Evolutionary conservation across 2,888 invertebrate species (phyloP).

Genomic region (Noctua comes): DNA sequence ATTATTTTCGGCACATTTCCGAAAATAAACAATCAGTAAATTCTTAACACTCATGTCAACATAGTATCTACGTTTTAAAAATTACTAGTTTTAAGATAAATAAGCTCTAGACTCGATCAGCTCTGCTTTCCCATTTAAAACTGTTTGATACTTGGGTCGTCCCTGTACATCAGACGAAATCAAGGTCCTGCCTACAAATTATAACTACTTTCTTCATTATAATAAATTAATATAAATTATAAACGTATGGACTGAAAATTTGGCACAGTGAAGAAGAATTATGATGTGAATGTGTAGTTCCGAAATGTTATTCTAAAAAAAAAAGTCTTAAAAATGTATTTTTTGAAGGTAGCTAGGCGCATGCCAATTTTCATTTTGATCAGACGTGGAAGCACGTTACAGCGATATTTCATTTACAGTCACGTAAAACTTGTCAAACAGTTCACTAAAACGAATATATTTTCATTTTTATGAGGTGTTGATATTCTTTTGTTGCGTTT

Average conservation of each 20-base stretch:
- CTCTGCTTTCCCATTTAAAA: slow-evolving; percentile 3
- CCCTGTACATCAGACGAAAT: neutral
- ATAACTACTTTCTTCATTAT: neutral
- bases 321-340: slow-evolving; percentile 14
- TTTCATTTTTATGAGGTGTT: slow-evolving; percentile 15
- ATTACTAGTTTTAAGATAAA: neutral
- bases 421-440: slow-evolving; percentile 22
- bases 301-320: slow-evolving; percentile 34
- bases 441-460: slow-evolving; percentile 3
- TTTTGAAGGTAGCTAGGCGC: slow-evolving; percentile 31
- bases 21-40: slow-evolving; percentile 10
- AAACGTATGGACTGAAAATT: slow-evolving; percentile 22
- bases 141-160: neutral
- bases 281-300: slow-evolving; percentile 38
- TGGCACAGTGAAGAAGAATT: slow-evolving; percentile 42
- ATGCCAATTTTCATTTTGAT: slow-evolving; percentile 47
- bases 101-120: neutral
- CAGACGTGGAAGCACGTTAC: slow-evolving; percentile 19
- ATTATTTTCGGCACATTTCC: slow-evolving; percentile 5
- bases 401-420: slow-evolving; percentile 18
- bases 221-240: slow-evolving; percentile 14
- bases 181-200: neutral
- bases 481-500: slow-evolving; percentile 8
- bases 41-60: neutral
- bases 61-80: neutral